Conservation (phyloP, 2,113 vertebrate genomes). For the Saccopteryx leptura region DNA sequence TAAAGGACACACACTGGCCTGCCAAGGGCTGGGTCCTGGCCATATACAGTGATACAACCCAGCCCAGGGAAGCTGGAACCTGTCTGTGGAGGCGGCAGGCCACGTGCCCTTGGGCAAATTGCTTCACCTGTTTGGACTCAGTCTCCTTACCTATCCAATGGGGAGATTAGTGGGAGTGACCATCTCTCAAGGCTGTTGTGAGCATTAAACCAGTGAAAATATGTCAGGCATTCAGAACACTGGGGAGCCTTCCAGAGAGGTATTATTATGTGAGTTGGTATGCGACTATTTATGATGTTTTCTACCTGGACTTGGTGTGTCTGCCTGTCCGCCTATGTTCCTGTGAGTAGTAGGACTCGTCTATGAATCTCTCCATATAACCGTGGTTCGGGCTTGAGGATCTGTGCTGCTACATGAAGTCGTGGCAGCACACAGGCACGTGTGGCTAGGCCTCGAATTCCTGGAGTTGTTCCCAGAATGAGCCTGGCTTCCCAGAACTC, state of each 20-base stretch:
- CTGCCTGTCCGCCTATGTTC: neutral
- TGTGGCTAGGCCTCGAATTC: neutral
- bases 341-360: too few species aligned
- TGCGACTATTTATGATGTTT: neutral
- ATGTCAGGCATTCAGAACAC: neutral
- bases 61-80: neutral
- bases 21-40: neutral
- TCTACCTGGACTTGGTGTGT: neutral
- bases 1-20: neutral
- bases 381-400: too few species aligned
- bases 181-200: neutral
- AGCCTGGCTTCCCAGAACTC: neutral
- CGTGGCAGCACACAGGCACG: fast-evolving
- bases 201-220: neutral
- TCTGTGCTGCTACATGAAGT: neutral
- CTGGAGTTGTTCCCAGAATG: neutral
- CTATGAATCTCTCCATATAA: neutral
- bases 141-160: neutral
- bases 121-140: neutral
- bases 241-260: neutral
- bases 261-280: neutral
- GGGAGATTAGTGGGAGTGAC: neutral
- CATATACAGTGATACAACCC: neutral
- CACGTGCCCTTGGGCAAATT: neutral
- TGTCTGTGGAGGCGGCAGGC: neutral